Base-by-base conservation (phyloP, 2,113 vertebrate genomes). In the Montifringilla adamsi region DNA sequence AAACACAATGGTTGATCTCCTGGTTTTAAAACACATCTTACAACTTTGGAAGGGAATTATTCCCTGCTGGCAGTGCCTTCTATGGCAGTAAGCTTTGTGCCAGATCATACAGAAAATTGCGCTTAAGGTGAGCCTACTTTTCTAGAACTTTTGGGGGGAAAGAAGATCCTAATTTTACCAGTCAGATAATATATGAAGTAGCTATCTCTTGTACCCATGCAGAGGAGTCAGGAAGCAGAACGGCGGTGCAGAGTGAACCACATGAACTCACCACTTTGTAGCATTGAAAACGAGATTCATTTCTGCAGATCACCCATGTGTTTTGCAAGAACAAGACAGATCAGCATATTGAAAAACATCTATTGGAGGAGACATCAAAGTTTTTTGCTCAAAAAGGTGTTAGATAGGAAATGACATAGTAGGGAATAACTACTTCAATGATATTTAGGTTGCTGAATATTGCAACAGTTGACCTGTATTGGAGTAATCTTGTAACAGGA, bases 381-480 rank as follows among this genome's bases (percentile, higher is more conserved):
- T 39, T 90, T 94, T 94, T 69, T 83, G 8, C 37, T 88, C 53
- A 73, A 30, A 78, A 79, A 85, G 24, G 28, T 73, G 62, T 73
- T 73, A 56, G 22, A 17, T 66, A 66, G 23, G 35, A 94, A 95
- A 80, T 19, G 23, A 53, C 30, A 50, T 41, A 62, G 66, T 64
- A 53, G 39, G 49, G 24, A 88, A 63, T 93, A 92, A 77, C 56
- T 89, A 15, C 30, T 76, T 83, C 87, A 81, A 67, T 74, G 59
- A 58, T 74, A 63, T 82, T 93, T 81, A 64, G 14, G 62, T 76
- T 87, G 70, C 66, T 93, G 87, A 85, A 93, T 95, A 91, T 94
- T 94, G 70, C 90, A 91, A 58, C 28, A 53, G 49, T 83, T 94
- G 94, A 83, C 78, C 78, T 58, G 30, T 69, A 53, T 63, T 66